Evolutionary conservation across 2,113 vertebrate genomes (phyloP).

Genomic region (Rousettus leschenaultii): DNA sequence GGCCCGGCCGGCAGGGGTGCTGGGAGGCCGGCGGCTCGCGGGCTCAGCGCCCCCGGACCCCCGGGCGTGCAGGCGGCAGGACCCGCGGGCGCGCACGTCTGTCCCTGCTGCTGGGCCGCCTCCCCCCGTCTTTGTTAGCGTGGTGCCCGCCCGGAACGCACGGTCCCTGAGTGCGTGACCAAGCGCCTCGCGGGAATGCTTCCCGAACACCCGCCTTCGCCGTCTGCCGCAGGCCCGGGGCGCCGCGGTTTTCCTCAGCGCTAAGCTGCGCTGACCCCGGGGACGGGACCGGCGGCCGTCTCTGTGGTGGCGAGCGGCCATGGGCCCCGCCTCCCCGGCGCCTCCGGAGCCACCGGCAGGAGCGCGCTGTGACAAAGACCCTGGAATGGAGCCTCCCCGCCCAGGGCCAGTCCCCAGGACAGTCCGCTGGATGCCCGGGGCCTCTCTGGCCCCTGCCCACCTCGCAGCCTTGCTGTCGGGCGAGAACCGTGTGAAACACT

Average conservation of each 20-base stretch:
- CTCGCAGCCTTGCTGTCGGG: not conserved
- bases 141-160: not conserved
- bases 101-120: not conserved
- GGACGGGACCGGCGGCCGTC: not conserved
- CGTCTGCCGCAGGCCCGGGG: not conserved
- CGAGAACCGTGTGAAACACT: not conserved
- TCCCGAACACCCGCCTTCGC: not conserved
- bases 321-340: not conserved
- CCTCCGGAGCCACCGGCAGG: not conserved
- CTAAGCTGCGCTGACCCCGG: not conserved
- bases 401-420: not conserved
- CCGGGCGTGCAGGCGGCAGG: not conserved
- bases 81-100: not conserved
- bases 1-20: conserved; percentile 76
- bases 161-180: not conserved
- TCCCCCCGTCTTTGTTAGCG: not conserved
- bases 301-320: not conserved
- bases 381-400: not conserved
- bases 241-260: too few relatives aligned
- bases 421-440: not conserved
- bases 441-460: not conserved
- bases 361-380: not conserved
- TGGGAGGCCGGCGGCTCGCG: conserved; percentile 85
- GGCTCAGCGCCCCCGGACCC: too few relatives aligned
- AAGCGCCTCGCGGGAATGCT: not conserved